Conservation (phyloP, 2,113 vertebrate genomes). For the Pterocles orientalis region DNA sequence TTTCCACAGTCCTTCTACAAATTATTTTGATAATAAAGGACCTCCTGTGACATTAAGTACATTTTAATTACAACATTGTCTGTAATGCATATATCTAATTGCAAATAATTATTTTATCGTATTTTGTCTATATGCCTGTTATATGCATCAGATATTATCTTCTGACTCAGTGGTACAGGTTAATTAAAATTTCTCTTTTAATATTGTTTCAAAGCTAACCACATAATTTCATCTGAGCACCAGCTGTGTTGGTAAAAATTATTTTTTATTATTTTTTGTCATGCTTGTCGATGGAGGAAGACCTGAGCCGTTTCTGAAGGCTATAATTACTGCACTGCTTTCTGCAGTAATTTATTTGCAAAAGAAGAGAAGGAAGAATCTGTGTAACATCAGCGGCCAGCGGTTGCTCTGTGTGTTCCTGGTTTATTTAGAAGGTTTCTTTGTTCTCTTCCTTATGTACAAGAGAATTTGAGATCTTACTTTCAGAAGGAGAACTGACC, state of each 20-base stretch:
- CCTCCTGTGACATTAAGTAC: constrained; percentile 44
- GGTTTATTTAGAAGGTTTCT: neutral
- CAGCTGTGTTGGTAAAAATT: constrained; percentile 50
- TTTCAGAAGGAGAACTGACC: neutral
- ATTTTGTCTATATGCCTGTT: constrained; percentile 27
- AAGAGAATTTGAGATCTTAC: neutral
- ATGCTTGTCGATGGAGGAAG: neutral
- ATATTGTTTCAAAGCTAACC: constrained; percentile 67
- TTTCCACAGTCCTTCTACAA: constrained; percentile 1
- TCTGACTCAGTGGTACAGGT: constrained; percentile 55
- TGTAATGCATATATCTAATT: constrained; percentile 63
- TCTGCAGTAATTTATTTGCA: constrained; percentile 2
- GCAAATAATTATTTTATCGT: constrained; percentile 67
- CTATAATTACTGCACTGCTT: constrained; percentile 40
- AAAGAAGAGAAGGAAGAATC: neutral
- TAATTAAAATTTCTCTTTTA: constrained; percentile 70
- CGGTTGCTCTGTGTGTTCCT: neutral
- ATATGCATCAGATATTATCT: constrained; percentile 55
- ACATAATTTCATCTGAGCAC: constrained; percentile 56
- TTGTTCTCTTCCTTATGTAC: neutral
- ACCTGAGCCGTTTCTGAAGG: neutral
- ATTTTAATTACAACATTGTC: constrained; percentile 59
- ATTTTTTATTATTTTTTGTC: constrained; percentile 13
- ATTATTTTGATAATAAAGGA: constrained; percentile 44
- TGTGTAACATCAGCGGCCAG: neutral